Evolutionary conservation across 2,888 invertebrate genomes (phyloP), one percentile per base, ranked within the genome.

Genomic region (Agonopterix heracliana): DNA sequence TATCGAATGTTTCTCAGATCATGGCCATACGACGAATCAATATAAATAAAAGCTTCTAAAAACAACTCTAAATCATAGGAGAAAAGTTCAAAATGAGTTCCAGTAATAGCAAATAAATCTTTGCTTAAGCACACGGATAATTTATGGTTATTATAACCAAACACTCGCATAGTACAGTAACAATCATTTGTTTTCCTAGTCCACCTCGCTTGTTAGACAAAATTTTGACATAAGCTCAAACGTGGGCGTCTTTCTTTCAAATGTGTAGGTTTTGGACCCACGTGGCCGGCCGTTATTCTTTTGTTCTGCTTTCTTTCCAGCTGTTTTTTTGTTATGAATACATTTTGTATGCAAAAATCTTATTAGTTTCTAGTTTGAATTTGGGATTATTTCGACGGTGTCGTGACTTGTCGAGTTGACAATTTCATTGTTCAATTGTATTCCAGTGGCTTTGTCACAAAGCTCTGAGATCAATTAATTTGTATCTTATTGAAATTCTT

Each of bases 261-360:
- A 53, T 54, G 71, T 73, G 80, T 81, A 71, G 73, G 74, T 54
- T 63, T 26, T 59, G 60, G 53, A 56, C 67, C 74, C 73, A 75
- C 76, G 64, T 75, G 72, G 64, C 60, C 59, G 72, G 64, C 60
- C 59, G 64, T 68, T 71, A 73, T 78, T 77, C 78, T 76, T 80
- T 84, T 81, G 82, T 81, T 78, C 70, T 59, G 62, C 63, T 68
- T 68, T 71, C 68, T 17, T 17, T 17, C 17, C 17, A 3, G 3
- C 63, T 66, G 65, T 68, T 64, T 65, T 62, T 70, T 66, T 67
- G 61, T 36, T 66, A 67, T 66, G 59, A 62, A 56, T 57, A 54
- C 55, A 52, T 51, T 77, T 76, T 75, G 74, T 79, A 79, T 78
- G 79, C 77, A 76, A 75, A 77, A 79, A 68, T 66, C 51, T 67